Evolutionary conservation across 2,113 vertebrate species (phyloP), one percentile per base, ranked within the genome.

Genomic region (Callionymus lyra): DNA sequence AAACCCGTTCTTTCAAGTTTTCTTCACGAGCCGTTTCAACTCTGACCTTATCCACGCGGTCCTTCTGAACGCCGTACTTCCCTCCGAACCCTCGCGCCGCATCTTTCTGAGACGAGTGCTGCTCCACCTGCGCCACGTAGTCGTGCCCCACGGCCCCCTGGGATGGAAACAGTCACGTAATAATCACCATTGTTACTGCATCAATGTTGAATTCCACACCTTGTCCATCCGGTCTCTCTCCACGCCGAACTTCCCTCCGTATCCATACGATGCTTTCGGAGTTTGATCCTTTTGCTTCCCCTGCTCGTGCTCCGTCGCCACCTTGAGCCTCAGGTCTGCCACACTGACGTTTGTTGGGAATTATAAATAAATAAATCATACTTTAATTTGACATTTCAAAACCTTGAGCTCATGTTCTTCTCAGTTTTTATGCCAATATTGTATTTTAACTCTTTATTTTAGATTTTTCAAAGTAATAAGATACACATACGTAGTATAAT

Each of bases 201-300:
- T 5, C 32, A 9, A 12, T 2, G 1, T 11, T 16, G 5, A 8
- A 6, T 2, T 6, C 3, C 32, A 10, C 6, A 87, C 82, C 90
- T 92, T 96, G 69, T 99, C 95, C 94, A 99, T 97, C 13, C 93
- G 79, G 65, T 99, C 95, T 14, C 17, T 84, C 77, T 98, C 90
- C 18, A 92, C 92, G 2, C 95, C 94, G 48, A 97, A 99, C 59
- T 87, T 90, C 2, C 95, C 94, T 34, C 95, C 95, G 0, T 99
- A 99, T 13, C 95, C 94, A 2, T 95, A 96, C 0, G 94, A 98
- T 0, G 93, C 91, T 70, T 92, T 92, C 41, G 94, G 91, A 2
- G 79, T 84, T 1, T 87, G 38, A 16, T 95, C 91, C 51, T 89
- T 92, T 79, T 90, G 86, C 84, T 91, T 97, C 73, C 87, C 84